Evolutionary conservation across 1,140 invertebrate genomes (phyloP).

Genomic region (Macrocentrus cingulum): DNA sequence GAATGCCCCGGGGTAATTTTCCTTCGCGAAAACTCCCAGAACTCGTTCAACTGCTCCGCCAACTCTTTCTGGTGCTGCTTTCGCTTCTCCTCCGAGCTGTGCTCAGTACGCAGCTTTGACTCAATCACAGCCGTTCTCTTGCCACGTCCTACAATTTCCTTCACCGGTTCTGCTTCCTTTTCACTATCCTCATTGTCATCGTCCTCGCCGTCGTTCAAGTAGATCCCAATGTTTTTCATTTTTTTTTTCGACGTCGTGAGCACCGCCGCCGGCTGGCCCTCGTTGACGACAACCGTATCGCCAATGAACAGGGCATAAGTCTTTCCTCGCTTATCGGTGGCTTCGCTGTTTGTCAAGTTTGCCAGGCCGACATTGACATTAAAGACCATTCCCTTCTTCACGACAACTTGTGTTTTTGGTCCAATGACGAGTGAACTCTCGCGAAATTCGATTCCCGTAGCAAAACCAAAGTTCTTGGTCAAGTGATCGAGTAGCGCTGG

Average conservation of each 20-base stretch:
- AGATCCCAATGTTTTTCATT: conserved; percentile 95
- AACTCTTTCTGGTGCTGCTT: conserved; percentile 97
- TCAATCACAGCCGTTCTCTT: conserved; percentile 93
- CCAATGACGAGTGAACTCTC: conserved; percentile 91
- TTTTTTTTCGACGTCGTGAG: conserved; percentile 94
- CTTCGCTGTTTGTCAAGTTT: conserved; percentile 81
- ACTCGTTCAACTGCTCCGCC: conserved; percentile 85
- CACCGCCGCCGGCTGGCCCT: conserved; percentile 79
- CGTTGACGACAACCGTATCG: conserved; percentile 94
- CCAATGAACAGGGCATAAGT: conserved; percentile 93
- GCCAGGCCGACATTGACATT: conserved; percentile 93
- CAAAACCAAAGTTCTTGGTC: conserved; percentile 94
- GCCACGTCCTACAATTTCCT: conserved; percentile 73
- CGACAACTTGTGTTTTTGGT: conserved; percentile 80
- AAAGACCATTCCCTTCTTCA: conserved; percentile 95
- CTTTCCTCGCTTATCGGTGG: conserved; percentile 85
- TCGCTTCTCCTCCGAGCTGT: conserved; percentile 95
- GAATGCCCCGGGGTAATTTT: conserved; percentile 91
- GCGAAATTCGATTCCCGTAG: conserved; percentile 97
- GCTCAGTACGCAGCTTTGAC: conserved; percentile 92
- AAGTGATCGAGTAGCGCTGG: conserved; percentile 86
- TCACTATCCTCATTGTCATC: conserved; percentile 77
- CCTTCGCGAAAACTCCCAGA: conserved; percentile 92
- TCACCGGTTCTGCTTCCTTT: conserved; percentile 68
- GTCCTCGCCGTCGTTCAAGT: conserved; percentile 90